Conservation (phyloP, 2,797 vertebrate species). For the Chelon auratus region DNA sequence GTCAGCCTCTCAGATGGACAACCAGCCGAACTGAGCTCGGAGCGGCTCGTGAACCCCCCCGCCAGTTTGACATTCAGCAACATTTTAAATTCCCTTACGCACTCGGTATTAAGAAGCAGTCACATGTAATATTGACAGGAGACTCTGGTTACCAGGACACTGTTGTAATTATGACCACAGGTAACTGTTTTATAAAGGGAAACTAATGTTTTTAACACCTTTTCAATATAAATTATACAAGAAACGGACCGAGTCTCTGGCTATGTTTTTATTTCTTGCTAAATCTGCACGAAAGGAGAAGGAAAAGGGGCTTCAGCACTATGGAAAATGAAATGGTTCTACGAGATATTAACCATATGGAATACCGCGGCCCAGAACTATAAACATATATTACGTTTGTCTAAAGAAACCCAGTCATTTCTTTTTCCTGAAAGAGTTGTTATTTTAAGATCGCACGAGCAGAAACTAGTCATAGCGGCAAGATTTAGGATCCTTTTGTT, state of each 20-base stretch:
- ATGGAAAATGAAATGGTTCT: no score
- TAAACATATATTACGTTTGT: neutral
- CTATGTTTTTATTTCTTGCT: constrained; percentile 27
- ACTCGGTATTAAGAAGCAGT: constrained; percentile 62
- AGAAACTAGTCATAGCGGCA: constrained; percentile 1
- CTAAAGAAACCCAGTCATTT: neutral
- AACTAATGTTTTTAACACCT: constrained; percentile 82
- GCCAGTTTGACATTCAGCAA: constrained; percentile 48
- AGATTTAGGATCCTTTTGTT: constrained; percentile 11
- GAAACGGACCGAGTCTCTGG: constrained; percentile 41
- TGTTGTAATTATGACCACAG: constrained; percentile 77
- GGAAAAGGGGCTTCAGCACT: neutral
- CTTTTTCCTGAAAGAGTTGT: constrained; percentile 2
- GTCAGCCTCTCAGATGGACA: constrained; percentile 81
- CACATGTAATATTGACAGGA: constrained; percentile 40
- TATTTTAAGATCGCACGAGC: neutral
- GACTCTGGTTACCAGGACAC: constrained; percentile 57
- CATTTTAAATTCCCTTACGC: constrained; percentile 57
- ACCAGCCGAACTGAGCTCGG: constrained; percentile 80
- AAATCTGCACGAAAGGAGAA: neutral
- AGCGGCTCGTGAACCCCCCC: constrained; percentile 22
- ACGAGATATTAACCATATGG: no score
- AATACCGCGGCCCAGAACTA: neutral
- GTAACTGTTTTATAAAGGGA: constrained; percentile 81
- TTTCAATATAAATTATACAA: constrained; percentile 87